phyloP scores from a whole-genome alignment of 2,888 invertebrate species.

The Campopleginae sp. region DNA sequence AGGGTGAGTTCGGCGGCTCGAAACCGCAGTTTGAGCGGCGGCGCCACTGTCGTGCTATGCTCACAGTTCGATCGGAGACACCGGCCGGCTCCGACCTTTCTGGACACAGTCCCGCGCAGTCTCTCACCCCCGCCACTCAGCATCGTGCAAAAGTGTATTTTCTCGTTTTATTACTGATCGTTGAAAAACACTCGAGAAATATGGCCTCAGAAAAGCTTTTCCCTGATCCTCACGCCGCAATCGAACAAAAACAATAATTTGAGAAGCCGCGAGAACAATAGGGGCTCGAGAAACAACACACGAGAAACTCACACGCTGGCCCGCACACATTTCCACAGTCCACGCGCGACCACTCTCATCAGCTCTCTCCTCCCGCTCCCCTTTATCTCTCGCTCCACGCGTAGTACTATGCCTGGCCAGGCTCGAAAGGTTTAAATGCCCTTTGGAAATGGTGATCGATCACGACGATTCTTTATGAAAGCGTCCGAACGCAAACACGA shows the following conservation, averaged over 20 bases:
- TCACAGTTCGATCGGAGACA: constrained; percentile 83
- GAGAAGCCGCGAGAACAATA: not conserved
- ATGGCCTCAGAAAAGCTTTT: not conserved
- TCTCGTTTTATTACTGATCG: not conserved
- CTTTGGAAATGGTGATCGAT: constrained; percentile 62
- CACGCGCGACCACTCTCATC: constrained; percentile 31
- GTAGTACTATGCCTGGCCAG: constrained; percentile 55
- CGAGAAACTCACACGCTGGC: not conserved
- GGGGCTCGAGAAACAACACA: not conserved
- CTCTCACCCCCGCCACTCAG: constrained; percentile 15
- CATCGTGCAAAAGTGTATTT: constrained; percentile 9
- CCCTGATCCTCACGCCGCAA: not conserved
- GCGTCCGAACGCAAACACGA: constrained; percentile 13
- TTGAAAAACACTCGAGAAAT: not conserved
- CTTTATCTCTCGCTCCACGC: not conserved
- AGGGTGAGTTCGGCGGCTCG: constrained; percentile 55
- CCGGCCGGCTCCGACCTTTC: constrained; percentile 82
- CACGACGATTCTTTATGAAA: constrained; percentile 48
- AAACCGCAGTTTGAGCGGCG: constrained; percentile 71
- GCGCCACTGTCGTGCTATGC: constrained; percentile 82
- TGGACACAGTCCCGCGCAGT: constrained; percentile 44
- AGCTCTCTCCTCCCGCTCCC: not conserved
- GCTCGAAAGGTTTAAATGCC: constrained; percentile 56
- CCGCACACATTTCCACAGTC: constrained; percentile 4
- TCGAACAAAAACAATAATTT: not conserved